Evolutionary conservation across 2,888 invertebrate species (phyloP).

Genomic region (Heliconius cydno): DNA sequence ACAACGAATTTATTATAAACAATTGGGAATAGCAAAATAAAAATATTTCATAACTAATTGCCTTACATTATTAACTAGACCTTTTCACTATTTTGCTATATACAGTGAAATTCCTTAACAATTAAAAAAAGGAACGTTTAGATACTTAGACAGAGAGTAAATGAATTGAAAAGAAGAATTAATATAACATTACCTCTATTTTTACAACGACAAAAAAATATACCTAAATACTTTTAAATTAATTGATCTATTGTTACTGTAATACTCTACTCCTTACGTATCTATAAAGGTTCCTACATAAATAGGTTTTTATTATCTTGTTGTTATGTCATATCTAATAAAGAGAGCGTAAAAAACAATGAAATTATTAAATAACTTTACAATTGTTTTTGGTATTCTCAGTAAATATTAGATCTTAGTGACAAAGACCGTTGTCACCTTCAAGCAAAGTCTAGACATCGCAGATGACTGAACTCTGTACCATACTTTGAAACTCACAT

Average conservation of each 20-base stretch:
- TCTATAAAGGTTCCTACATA: background rate
- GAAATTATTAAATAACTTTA: background rate
- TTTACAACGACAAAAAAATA: background rate
- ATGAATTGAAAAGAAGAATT: background rate
- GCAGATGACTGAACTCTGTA: conserved; percentile 15
- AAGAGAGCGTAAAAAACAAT: background rate
- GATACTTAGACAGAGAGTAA: too few species aligned
- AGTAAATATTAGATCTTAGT: background rate
- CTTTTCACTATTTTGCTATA: too few species aligned
- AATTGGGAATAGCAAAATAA: too few species aligned
- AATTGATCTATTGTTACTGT: background rate
- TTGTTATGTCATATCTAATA: background rate
- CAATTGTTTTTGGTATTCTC: background rate
- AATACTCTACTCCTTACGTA: background rate
- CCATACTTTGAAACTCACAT: background rate
- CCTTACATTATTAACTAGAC: too few species aligned
- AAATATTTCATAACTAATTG: too few species aligned
- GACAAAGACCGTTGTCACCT: conserved; percentile 7
- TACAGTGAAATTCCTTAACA: too few species aligned
- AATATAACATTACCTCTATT: background rate
- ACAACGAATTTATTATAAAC: too few species aligned
- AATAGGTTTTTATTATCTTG: background rate
- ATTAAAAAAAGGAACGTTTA: too few species aligned
- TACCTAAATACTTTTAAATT: background rate
- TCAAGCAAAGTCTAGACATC: conserved; percentile 8